Evolutionary conservation across 2,113 vertebrate genomes (phyloP), one percentile per base, ranked within the genome.

Genomic region (Ictalurus furcatus): DNA sequence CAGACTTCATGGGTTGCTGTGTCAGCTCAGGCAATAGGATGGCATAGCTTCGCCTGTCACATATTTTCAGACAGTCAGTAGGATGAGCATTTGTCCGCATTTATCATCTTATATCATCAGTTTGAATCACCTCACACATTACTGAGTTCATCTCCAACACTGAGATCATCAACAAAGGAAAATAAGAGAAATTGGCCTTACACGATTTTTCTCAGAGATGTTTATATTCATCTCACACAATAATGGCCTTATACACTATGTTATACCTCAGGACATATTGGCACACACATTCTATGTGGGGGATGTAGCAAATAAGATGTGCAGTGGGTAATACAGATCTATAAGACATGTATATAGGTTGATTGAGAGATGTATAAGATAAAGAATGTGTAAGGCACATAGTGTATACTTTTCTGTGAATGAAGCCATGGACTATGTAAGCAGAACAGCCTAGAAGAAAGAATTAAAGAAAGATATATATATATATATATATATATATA

Each of bases 51-150:
- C 73, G 28, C 8, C 2, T 12, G 23, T 1, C 48, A 54, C 30
- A 17, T 58, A 19, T 58, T 81, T 28, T 76, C 48, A 69, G 61
- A 65, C 78, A 74, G 56, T 65, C 7, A 8, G 54, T 58, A 40
- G 76, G 58, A 81, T 86, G 21, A 80, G 25, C 21, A n/a, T 67
- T 67, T 67, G n/a, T n/a, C 85, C 84, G 79, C 11, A 23, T 83
- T 59, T 52, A 78, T 85, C 25, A 89, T 85, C 74, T 79, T 69
- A 52, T 34, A 58, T 58, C 83, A 58, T 87, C 17, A 65, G 76
- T 88, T 89, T 92, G 69, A 90, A 80, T 90, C 74, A 91, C 40
- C 81, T 52, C 37, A 30, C 37, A 52, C 65, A 34, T 71, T 52
- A 54, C 80, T 89, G 65, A 89, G 82, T 56, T 83, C 44, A 87